Evolutionary conservation across 2,113 vertebrate species (phyloP).

Genomic region (Origma solitaria): DNA sequence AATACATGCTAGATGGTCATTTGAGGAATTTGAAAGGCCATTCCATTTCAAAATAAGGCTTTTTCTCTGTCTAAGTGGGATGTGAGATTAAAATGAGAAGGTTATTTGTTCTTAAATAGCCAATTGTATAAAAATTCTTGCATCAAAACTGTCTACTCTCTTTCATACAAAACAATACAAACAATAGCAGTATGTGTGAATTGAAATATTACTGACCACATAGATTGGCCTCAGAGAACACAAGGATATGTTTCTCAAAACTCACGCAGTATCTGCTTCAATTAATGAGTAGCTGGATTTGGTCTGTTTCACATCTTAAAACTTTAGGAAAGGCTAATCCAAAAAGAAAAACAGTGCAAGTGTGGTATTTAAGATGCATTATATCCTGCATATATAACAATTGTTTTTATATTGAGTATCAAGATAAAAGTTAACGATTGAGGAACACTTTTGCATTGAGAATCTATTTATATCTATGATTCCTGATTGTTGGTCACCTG

Average conservation of each 20-base stretch:
- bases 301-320: background rate
- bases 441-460: background rate
- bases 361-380: background rate
- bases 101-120: background rate
- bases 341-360: background rate
- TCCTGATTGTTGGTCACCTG: background rate
- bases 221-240: background rate
- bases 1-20: fast-evolving
- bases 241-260: background rate
- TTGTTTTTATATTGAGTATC: background rate
- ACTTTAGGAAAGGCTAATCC: background rate
- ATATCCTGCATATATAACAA: background rate
- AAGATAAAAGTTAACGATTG: background rate
- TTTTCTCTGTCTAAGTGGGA: background rate
- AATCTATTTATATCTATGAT: background rate
- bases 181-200: background rate
- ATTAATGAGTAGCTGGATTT: background rate
- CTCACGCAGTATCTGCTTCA: background rate
- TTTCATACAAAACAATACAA: background rate
- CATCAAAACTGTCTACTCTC: background rate
- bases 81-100: background rate
- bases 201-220: background rate
- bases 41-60: background rate
- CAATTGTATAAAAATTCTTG: background rate
- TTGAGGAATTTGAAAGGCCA: background rate